Evolutionary conservation across 1,140 invertebrate species (phyloP).

Genomic region (Melipona quadrifasciata): DNA sequence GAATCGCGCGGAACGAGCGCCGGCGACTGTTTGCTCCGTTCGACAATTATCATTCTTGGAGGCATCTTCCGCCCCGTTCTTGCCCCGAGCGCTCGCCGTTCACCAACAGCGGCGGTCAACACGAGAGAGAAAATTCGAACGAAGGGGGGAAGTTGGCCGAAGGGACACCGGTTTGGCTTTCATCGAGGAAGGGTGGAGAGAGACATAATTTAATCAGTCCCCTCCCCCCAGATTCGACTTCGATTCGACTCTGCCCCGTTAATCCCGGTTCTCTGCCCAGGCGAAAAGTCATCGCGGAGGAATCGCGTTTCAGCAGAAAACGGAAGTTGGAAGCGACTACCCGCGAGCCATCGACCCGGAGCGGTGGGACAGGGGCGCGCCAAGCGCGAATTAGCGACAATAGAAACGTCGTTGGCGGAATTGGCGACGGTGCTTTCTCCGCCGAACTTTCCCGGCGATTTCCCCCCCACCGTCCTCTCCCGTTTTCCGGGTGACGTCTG

Average conservation of each 20-base stretch:
- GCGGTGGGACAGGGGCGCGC: too few relatives aligned
- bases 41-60: slow-evolving; percentile 6
- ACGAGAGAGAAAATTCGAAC: not conserved
- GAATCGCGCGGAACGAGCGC: not conserved
- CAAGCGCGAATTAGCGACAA: slow-evolving; percentile 43
- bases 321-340: slow-evolving; percentile 26
- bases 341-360: not conserved
- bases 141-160: not conserved
- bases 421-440: slow-evolving; percentile 16
- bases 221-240: slow-evolving; percentile 1
- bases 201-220: slow-evolving; percentile 37
- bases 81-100: not conserved
- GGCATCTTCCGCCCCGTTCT: not conserved
- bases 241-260: slow-evolving; percentile 12
- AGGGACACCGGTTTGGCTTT: not conserved
- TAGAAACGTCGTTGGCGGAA: slow-evolving; percentile 25
- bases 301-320: slow-evolving; percentile 45
- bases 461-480: slow-evolving; percentile 20
- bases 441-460: slow-evolving; percentile 41
- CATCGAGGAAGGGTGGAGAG: not conserved
- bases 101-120: not conserved
- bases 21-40: slow-evolving; percentile 9
- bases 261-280: not conserved
- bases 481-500: slow-evolving; percentile 41
- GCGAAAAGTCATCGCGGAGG: slow-evolving; percentile 33